These are phyloP conservation scores for Nibea coibor DNA, from an alignment of 2,113 vertebrate genomes.

Conservation along the genomic window DNA sequence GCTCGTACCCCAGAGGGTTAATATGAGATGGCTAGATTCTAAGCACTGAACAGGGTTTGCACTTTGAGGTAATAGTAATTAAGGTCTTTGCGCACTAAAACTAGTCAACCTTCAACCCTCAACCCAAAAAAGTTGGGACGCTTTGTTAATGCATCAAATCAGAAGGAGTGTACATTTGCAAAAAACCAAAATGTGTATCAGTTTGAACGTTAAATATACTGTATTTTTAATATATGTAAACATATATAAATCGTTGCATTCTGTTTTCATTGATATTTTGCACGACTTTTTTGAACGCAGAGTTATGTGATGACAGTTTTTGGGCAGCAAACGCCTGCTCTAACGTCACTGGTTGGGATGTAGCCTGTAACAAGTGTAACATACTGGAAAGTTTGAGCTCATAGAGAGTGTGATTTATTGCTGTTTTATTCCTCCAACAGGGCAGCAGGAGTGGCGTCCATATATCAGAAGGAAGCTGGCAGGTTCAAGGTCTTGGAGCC, in stretches of 20 bases:
- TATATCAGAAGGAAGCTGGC: background rate
- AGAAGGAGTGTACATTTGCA: no score
- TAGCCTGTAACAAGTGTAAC: background rate
- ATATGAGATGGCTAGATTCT: background rate
- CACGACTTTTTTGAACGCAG: no score
- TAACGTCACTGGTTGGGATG: background rate
- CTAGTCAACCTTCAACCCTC: no score
- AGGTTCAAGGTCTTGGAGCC: background rate
- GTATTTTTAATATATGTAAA: no score
- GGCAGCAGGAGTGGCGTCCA: background rate
- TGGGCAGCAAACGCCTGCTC: background rate
- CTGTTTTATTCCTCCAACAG: slow-evolving; percentile 11
- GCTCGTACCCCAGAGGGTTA: no score
- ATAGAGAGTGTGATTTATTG: background rate
- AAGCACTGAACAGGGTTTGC: background rate
- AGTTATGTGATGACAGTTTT: background rate
- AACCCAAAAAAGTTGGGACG: no score
- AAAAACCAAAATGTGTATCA: no score
- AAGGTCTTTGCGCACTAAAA: background rate
- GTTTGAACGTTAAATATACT: no score
- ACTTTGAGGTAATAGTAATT: background rate
- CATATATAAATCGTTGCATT: no score
- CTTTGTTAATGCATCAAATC: no score
- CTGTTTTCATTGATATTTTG: no score
- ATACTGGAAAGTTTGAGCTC: background rate